Evolutionary conservation across 2,797 vertebrate species (phyloP), one percentile per base, ranked within the genome.

Genomic region (Pempheris klunzingeri): DNA sequence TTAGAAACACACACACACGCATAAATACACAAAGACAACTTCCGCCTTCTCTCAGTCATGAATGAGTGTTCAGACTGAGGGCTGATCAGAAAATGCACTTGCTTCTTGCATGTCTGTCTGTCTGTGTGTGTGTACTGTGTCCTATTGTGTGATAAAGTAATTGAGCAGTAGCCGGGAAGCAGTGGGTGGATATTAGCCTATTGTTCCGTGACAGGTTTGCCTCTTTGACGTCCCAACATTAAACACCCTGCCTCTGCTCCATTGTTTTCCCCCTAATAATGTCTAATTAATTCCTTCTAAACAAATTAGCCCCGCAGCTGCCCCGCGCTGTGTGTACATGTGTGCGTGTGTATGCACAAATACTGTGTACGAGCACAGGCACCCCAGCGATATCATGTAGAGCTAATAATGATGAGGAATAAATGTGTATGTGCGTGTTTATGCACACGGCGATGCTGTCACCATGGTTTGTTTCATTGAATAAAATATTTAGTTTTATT

Each of bases 181-280:
- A 26, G 85, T 89, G 84, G 87, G 87, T 83, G 87, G 77, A 88
- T 86, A 89, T 88, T 84, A 89, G 89, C 85, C 78, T 77, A 78
- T 93, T 92, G 90, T 91, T 91, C 88, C 81, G 67, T 88, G 83
- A 88, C 90, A 90, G 87, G 88, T 89, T 90, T 74, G 75, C 77
- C 81, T 87, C 78, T 85, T 78, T 91, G 87, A 83, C 78, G 57
- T 87, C 80, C 79, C 80, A 78, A 77, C 71, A 80, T 92, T 92
- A 78, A 90, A 87, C 88, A 84, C 86, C 77, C 83, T 72, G 78
- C 78, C 87, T 86, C 75, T 65, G 79, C 74, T 81, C 74, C 63
- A 83, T 91, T 92, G 85, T 90, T 84, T 86, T 47, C 80, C 54
- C 78, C 80, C 71, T 90, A 89, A 88, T 91, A 90, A 90, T 85